phyloP scores from a whole-genome alignment of 2,113 vertebrate genomes.

The Hemibagrus wyckioides region DNA sequence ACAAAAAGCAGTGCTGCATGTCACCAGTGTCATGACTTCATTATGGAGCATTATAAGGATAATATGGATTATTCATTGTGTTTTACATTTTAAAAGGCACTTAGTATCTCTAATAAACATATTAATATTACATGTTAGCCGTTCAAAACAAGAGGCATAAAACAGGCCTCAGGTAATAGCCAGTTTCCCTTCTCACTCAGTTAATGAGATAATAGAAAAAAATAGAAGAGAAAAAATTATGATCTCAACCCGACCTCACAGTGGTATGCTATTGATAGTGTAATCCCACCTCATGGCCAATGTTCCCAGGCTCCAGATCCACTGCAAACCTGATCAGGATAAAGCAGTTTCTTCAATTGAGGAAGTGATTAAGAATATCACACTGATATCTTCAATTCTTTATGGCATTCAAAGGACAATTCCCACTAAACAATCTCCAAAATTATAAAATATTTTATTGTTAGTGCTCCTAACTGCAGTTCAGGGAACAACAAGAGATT shows the following conservation, averaged over 20 bases:
- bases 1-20: neutral
- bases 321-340: neutral
- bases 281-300: neutral
- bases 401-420: neutral
- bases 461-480: neutral
- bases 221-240: neutral
- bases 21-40: neutral
- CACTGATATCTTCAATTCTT: too few relatives aligned
- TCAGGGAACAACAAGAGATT: neutral
- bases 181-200: neutral
- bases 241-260: neutral
- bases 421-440: neutral
- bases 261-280: neutral
- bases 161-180: neutral
- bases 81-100: neutral
- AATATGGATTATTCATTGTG: neutral
- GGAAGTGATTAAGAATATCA: too few relatives aligned
- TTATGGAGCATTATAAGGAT: too few relatives aligned
- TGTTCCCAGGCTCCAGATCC: neutral
- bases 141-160: neutral
- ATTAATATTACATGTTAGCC: neutral
- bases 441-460: neutral
- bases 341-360: neutral
- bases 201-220: neutral
- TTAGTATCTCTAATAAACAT: neutral